Base-by-base conservation (phyloP, 2,888 invertebrate species). In the Arge pagana region DNA sequence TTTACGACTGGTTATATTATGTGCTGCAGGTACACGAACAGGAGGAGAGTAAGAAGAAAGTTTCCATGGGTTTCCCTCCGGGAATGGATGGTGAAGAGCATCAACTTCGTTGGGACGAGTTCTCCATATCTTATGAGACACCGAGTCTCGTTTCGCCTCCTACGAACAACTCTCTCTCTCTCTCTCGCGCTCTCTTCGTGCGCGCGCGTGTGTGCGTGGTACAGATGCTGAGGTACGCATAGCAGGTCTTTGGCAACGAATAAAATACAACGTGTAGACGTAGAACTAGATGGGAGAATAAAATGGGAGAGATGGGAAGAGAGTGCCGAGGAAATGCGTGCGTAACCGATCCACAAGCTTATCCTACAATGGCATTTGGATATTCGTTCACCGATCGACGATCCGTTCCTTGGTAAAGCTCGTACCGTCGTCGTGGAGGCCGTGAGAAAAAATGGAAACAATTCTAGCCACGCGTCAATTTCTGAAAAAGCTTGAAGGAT, bases 101-200 rank as follows among this genome's bases (percentile, higher is more conserved):
- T 35, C 45, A 33, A 35, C 45, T 35, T 45, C 35, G 33, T 45
- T 23, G 24, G 45, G 23, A 33, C 45, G 33, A 26, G 30, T 33
- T 23, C 45, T 45, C 33, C 45, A 45, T 45, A 45, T 45, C 45
- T 45, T 45, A 45, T 23, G 45, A 45, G 45, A 45, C 23, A 33
- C 23, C 3, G 16, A 10, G 35, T 21, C 35, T 33, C 35, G 23
- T 31, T 16, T 45, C 33, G 13, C 31, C 33, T 45, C 16, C 30
- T 42, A 11, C 15, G 19, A 42, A 42, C 42, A 30, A n/a, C 19
- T 24, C 31, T 21, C n/a, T 42, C 15, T 16, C 19, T 15, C 19
- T 18, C 42, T 19, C 28, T 13, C 13, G 7, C 15, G 8, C 33
- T 7, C 11, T 13, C 15, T 33, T 8, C 33, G 13, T 4, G 15